phyloP scores from a whole-genome alignment of 1,140 invertebrate genomes.

The Orius insidiosus region DNA sequence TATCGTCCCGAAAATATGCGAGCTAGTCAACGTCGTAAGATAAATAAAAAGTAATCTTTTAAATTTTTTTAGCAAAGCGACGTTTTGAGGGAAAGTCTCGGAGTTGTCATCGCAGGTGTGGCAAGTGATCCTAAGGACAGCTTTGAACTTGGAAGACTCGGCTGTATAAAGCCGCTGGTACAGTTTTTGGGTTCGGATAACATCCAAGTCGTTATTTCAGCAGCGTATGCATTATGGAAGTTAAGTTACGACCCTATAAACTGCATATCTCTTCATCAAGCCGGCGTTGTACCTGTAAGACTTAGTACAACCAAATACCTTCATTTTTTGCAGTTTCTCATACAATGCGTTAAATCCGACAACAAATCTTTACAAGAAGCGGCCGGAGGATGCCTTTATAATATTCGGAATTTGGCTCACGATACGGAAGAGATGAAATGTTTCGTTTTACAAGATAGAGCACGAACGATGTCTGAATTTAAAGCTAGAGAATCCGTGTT shows the following conservation, averaged over 20 bases:
- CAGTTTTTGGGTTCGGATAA: neutral
- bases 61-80: neutral
- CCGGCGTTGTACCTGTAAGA: conserved; percentile 7
- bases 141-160: conserved; percentile 3
- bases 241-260: conserved; percentile 3
- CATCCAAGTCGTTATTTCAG: neutral
- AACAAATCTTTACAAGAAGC: neutral
- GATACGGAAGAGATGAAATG: conserved; percentile 6
- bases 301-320: neutral
- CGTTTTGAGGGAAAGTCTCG: neutral
- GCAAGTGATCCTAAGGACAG: conserved; percentile 1
- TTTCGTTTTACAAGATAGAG: neutral
- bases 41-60: neutral
- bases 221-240: conserved; percentile 3
- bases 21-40: neutral
- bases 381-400: conserved; percentile 4
- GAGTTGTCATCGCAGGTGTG: conserved; percentile 2
- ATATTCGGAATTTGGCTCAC: conserved; percentile 3
- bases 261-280: neutral
- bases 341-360: neutral
- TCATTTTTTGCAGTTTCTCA: conserved; percentile 2
- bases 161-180: neutral
- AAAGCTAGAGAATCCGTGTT: too few species aligned
- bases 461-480: too few species aligned
- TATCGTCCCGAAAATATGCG: conserved; percentile 2